These are phyloP conservation scores for Saccopteryx bilineata DNA, from an alignment of 2,113 vertebrate species.

Conservation along the genomic window DNA sequence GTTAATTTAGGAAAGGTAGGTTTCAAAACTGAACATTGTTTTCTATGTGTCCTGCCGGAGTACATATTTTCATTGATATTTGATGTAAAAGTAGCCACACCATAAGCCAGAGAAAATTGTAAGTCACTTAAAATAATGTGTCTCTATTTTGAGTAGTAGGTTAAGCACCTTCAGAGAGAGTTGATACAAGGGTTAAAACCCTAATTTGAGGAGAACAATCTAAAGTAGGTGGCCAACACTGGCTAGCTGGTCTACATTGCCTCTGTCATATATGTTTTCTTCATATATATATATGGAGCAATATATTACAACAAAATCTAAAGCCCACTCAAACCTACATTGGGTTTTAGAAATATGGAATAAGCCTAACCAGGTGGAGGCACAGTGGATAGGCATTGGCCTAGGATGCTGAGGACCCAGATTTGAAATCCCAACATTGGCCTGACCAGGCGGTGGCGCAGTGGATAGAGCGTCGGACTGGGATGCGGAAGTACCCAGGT, in stretches of 20 bases:
- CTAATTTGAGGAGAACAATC: neutral
- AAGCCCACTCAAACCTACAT: neutral
- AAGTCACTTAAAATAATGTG: neutral
- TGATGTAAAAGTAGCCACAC: slow-evolving; percentile 16
- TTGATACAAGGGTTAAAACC: slow-evolving; percentile 16
- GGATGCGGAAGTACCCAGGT: too few relatives aligned
- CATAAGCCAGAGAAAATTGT: slow-evolving; percentile 51
- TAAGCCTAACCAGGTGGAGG: too few relatives aligned
- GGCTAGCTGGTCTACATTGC: neutral
- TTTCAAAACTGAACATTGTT: slow-evolving; percentile 61
- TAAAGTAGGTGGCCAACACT: neutral
- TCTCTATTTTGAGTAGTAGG: neutral
- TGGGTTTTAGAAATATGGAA: slow-evolving; percentile 36
- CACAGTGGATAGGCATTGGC: too few relatives aligned
- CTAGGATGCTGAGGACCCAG: too few relatives aligned
- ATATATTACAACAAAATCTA: neutral
- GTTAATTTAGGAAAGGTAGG: slow-evolving; percentile 24
- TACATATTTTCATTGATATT: slow-evolving; percentile 57
- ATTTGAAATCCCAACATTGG: too few relatives aligned
- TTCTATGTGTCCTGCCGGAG: neutral
- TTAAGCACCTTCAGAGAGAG: neutral
- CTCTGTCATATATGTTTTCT: neutral
- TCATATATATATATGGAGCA: neutral
- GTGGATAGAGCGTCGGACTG: too few relatives aligned
- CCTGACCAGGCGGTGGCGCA: too few relatives aligned